Percentiles rank a stretch among this genome's conserved stretches.
These are phyloP conservation scores for Tautogolabrus adspersus DNA, from an alignment of 2,113 vertebrate genomes.

Conservation along the genomic window DNA sequence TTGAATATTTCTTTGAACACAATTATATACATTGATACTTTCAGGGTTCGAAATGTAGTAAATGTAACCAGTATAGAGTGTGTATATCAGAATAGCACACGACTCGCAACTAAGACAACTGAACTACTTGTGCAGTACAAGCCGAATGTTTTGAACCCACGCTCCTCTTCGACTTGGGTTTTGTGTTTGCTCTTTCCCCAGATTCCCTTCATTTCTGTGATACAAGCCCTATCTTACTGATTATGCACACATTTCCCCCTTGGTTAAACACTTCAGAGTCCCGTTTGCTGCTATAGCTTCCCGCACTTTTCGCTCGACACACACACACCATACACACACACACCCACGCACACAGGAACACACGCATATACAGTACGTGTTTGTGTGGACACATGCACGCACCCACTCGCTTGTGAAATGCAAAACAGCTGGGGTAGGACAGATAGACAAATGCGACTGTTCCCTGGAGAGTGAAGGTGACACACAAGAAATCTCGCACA, in stretches of 20 bases:
- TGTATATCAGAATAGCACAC: not conserved
- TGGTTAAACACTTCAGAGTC: slow-evolving; percentile 23
- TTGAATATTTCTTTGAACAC: not conserved
- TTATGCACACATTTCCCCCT: slow-evolving; percentile 12
- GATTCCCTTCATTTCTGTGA: too few species aligned
- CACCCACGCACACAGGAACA: slow-evolving; percentile 13
- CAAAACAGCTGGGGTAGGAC: slow-evolving; percentile 66
- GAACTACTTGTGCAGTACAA: not conserved
- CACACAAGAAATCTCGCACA: slow-evolving; percentile 41
- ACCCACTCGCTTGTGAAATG: slow-evolving; percentile 63
- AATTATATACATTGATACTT: not conserved
- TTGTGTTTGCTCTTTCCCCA: not conserved
- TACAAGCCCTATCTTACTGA: slow-evolving; percentile 12
- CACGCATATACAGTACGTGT: not conserved
- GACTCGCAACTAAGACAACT: slow-evolving; percentile 8
- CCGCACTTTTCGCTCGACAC: slow-evolving; percentile 1
- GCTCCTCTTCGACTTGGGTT: not conserved
- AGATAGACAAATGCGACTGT: slow-evolving; percentile 56
- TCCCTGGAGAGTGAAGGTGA: slow-evolving; percentile 68
- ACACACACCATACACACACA: slow-evolving; percentile 13
- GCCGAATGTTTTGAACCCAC: slow-evolving; percentile 8
- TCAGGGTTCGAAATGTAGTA: not conserved
- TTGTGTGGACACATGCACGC: not conserved
- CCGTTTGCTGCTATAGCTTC: slow-evolving; percentile 11
- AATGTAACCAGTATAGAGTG: not conserved